phyloP scores from a whole-genome alignment of 2,888 invertebrate genomes.

The Ophion slaviceki region DNA sequence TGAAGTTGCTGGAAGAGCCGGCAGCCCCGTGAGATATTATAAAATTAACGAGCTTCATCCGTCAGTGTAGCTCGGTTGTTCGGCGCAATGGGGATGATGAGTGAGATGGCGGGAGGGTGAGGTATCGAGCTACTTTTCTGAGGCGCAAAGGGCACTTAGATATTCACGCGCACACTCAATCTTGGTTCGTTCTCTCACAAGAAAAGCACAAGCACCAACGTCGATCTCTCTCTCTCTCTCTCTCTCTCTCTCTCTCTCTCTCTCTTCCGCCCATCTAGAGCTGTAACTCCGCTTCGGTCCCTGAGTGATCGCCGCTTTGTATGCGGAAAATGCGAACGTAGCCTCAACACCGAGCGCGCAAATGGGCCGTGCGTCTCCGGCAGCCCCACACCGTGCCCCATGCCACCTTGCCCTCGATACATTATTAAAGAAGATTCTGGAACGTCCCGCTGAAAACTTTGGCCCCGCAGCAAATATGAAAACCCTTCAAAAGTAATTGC shows the following conservation, averaged over 20 bases:
- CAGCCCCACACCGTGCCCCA: constrained; percentile 33
- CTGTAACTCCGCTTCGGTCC: constrained; percentile 32
- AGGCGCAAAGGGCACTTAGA: constrained; percentile 42
- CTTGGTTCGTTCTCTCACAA: constrained; percentile 73
- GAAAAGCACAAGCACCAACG: constrained; percentile 12
- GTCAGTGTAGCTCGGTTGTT: constrained; percentile 68
- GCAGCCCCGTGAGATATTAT: constrained; percentile 73
- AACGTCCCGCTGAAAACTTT: constrained; percentile 33
- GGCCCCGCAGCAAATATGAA: constrained; percentile 28
- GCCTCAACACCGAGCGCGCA: constrained; percentile 63
- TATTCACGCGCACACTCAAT: constrained; percentile 74
- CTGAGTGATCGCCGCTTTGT: constrained; percentile 62
- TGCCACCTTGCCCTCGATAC: constrained; percentile 31
- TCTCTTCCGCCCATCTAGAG: constrained; percentile 29
- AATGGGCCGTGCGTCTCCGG: constrained; percentile 55
- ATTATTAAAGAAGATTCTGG: constrained; percentile 24
- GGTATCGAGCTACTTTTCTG: constrained; percentile 70
- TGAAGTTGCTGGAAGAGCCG: constrained; percentile 48
- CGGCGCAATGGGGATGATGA: constrained; percentile 13
- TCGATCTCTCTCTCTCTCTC: constrained; percentile 18
- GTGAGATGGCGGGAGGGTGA: constrained; percentile 69
- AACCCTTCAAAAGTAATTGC: constrained; percentile 47
- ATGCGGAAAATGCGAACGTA: constrained; percentile 63
- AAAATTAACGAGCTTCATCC: constrained; percentile 79
- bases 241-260: constrained; percentile 32